phyloP scores from a whole-genome alignment of 2,113 vertebrate genomes.

The Python bivittatus region DNA sequence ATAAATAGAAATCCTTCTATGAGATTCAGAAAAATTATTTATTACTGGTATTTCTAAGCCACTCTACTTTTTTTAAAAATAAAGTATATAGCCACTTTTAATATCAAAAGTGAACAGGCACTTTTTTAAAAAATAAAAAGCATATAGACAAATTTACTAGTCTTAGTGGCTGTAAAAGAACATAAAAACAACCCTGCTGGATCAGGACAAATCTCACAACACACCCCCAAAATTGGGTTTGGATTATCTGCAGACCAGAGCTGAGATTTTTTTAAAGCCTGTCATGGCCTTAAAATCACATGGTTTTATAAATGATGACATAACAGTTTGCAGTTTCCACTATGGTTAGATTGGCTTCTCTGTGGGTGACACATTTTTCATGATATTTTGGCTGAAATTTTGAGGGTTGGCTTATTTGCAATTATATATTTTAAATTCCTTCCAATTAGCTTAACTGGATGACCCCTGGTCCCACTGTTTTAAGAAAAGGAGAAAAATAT shows the following conservation, averaged over 20 bases:
- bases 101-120: background rate
- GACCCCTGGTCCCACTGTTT: background rate
- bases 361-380: background rate
- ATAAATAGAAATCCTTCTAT: background rate
- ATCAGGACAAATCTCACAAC: background rate
- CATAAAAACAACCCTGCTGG: background rate
- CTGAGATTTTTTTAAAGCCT: background rate
- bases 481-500: background rate
- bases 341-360: background rate
- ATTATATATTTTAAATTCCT: background rate
- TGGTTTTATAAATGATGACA: background rate
- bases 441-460: background rate
- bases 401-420: background rate
- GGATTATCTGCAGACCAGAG: background rate
- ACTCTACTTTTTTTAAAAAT: background rate
- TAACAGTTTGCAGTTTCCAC: background rate
- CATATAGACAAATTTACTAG: background rate
- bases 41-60: background rate
- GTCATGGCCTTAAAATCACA: background rate
- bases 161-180: background rate
- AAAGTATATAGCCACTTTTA: too few species aligned
- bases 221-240: background rate
- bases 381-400: background rate
- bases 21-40: background rate
- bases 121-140: background rate